These are phyloP conservation scores for Echinarachnius parma DNA, from an alignment of 53 echinoderm and acorn worm species.

Conservation along the genomic window DNA sequence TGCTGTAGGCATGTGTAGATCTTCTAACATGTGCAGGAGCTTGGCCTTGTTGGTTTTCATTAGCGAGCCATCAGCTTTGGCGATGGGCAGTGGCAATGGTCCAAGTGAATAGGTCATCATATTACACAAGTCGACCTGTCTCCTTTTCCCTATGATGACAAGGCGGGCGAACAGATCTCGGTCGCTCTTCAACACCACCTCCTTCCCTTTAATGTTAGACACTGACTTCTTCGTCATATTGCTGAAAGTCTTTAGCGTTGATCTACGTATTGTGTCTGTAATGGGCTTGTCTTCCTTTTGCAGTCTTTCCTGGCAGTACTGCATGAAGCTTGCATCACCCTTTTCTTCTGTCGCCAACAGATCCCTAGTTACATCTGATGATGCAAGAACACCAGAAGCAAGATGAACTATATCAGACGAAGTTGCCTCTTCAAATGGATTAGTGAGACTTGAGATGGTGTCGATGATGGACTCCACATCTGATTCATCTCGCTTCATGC, in stretches of 20 bases:
- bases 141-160: constrained; percentile 39
- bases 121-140: constrained; percentile 42
- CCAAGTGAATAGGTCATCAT: constrained; percentile 41
- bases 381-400: constrained; percentile 55
- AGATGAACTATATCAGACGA: constrained; percentile 36
- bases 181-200: constrained; percentile 23
- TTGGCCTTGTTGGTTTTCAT: constrained; percentile 45
- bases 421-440: constrained; percentile 46
- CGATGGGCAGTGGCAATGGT: constrained; percentile 41
- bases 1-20: constrained; percentile 2
- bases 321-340: constrained; percentile 33
- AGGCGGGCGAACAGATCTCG: constrained; percentile 47
- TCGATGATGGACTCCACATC: constrained; percentile 6
- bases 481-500: constrained; percentile 36
- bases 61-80: constrained; percentile 37
- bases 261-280: constrained; percentile 15
- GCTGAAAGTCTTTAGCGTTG: constrained; percentile 31
- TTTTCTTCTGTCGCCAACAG: constrained; percentile 39
- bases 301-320: constrained; percentile 17
- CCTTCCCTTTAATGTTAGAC: constrained; percentile 28
- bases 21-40: constrained; percentile 35
- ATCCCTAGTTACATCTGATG: constrained; percentile 26
- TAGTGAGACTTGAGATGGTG: constrained; percentile 44
- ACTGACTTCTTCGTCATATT: background rate
- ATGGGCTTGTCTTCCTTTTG: background rate